A percentile compares a stretch with the other conserved stretches of the same genome.
Evolutionary conservation across 2,888 invertebrate genomes (phyloP).

Genomic region (Monoplex corrugatus): DNA sequence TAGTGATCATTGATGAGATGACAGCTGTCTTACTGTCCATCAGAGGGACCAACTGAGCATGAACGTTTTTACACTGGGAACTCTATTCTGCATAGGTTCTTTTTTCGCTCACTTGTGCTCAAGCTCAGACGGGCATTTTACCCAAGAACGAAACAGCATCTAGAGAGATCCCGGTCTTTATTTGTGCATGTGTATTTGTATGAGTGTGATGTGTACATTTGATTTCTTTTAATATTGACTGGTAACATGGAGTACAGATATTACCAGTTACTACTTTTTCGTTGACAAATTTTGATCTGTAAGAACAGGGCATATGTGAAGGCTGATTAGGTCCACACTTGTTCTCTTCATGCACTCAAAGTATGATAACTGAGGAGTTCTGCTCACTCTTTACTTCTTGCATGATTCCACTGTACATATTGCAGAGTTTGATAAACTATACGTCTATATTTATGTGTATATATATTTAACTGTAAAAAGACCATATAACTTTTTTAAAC

Average conservation of each 20-base stretch:
- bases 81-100: background rate
- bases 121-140: background rate
- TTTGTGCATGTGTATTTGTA: background rate
- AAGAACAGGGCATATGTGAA: background rate
- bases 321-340: background rate
- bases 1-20: no score
- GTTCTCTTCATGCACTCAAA: background rate
- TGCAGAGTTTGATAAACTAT: background rate
- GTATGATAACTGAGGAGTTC: background rate
- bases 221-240: background rate
- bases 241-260: background rate
- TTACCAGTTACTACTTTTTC: background rate
- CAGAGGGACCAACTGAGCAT: background rate
- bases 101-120: background rate
- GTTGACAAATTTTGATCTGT: background rate
- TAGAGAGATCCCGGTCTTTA: background rate
- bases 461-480: constrained; percentile 14
- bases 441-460: background rate
- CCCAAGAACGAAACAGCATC: background rate
- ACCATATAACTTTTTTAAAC: background rate
- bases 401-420: constrained; percentile 23
- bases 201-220: no score
- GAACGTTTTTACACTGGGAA: background rate
- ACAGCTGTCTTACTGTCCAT: background rate
- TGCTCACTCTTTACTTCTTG: background rate